These are phyloP conservation scores for Anthonomus grandis DNA, from an alignment of 1,140 invertebrate species.

Conservation along the genomic window DNA sequence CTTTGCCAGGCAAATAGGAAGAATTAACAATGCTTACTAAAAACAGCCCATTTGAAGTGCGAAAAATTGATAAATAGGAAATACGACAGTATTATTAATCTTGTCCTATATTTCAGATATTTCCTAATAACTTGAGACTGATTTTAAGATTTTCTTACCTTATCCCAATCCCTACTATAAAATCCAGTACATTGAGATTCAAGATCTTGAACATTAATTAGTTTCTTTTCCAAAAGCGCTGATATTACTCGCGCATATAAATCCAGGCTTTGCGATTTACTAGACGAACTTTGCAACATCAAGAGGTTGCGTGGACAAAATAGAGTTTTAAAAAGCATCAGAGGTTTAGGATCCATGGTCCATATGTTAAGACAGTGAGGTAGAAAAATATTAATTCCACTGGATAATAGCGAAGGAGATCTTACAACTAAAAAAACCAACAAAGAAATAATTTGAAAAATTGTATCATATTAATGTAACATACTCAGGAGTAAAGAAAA, in stretches of 20 bases:
- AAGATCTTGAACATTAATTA: conserved; percentile 34
- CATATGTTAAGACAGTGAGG: conserved; percentile 8
- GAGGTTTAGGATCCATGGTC: not conserved
- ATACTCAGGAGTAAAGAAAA: conserved; percentile 35
- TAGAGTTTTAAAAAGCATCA: conserved; percentile 28
- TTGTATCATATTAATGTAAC: not conserved
- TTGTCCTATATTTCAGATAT: too few species aligned
- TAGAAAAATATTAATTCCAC: not conserved
- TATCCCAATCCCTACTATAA: conserved; percentile 38
- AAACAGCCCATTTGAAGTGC: too few species aligned
- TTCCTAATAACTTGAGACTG: not conserved
- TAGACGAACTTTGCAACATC: conserved; percentile 23
- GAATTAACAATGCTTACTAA: too few species aligned
- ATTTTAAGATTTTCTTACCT: conserved; percentile 13
- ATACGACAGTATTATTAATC: too few species aligned
- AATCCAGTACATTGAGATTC: conserved; percentile 41
- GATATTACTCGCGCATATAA: conserved; percentile 29
- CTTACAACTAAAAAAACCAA: conserved; percentile 1
- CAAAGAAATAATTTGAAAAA: not conserved
- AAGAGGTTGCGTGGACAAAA: conserved; percentile 35
- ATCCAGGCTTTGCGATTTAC: conserved; percentile 22
- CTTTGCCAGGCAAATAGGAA: too few species aligned
- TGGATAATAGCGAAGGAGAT: not conserved
- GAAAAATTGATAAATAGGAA: too few species aligned
- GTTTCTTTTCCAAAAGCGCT: conserved; percentile 25